Conservation (phyloP, 1,140 invertebrate genomes). For the Gyrodactylus bullatarudis region DNA sequence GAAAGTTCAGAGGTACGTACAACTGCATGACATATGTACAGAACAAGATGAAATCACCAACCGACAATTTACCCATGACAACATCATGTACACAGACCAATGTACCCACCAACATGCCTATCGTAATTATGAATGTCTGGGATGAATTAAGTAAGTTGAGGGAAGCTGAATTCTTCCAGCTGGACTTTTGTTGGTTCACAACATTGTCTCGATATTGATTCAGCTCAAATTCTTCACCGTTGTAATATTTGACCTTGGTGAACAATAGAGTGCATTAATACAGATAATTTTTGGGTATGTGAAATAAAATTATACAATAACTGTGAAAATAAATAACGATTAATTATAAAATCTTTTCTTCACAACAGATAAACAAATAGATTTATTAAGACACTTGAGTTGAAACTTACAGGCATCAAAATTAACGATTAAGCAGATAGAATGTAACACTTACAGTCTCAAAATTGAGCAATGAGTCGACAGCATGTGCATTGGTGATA, state of each 20-base stretch:
- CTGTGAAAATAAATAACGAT: too few species aligned
- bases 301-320: too few species aligned
- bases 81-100: slow-evolving; percentile 44
- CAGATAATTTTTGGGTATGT: too few species aligned
- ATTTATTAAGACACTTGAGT: too few species aligned
- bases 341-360: too few species aligned
- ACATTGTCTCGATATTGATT: background rate
- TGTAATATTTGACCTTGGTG: slow-evolving; percentile 43
- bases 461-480: slow-evolving; percentile 81
- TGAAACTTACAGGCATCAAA: too few species aligned
- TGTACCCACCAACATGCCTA: slow-evolving; percentile 46
- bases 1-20: slow-evolving; percentile 78
- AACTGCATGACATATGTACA: slow-evolving; percentile 69
- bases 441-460: slow-evolving; percentile 54
- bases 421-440: too few species aligned
- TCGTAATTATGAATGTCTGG: slow-evolving; percentile 56
- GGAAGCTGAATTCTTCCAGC: slow-evolving; percentile 47
- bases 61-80: slow-evolving; percentile 34
- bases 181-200: slow-evolving; percentile 26
- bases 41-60: slow-evolving; percentile 76
- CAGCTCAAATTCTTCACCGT: slow-evolving; percentile 41
- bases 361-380: too few species aligned
- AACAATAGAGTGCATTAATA: background rate
- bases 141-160: slow-evolving; percentile 51
- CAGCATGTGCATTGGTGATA: slow-evolving; percentile 47